Conservation (phyloP, 1,140 invertebrate species). For the Sitophilus oryzae region DNA sequence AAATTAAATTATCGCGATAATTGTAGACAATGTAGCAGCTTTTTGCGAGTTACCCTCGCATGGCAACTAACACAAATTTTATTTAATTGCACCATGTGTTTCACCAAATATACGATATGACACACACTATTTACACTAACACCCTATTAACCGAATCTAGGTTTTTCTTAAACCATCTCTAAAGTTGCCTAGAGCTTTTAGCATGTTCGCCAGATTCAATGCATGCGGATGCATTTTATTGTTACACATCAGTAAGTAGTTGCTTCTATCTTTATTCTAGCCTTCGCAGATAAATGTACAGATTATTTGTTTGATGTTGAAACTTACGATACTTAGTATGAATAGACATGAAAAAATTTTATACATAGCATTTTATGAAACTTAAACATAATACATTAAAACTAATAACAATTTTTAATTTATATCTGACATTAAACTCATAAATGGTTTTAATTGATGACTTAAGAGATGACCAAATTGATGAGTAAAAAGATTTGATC, state of each 20-base stretch:
- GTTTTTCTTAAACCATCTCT: conserved; percentile 46
- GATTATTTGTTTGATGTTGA: neutral
- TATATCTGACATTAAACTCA: too few relatives aligned
- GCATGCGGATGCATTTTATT: conserved; percentile 10
- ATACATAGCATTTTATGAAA: too few relatives aligned
- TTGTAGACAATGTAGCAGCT: conserved; percentile 23
- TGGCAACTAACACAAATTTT: conserved; percentile 37
- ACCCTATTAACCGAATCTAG: conserved; percentile 31
- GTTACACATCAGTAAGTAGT: neutral
- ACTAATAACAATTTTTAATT: too few relatives aligned
- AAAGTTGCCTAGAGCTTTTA: conserved; percentile 47
- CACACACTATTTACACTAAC: conserved; percentile 32
- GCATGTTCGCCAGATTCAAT: conserved; percentile 28
- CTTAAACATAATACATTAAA: too few relatives aligned
- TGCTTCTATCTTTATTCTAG: neutral
- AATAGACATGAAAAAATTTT: too few relatives aligned
- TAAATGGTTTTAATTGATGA: too few relatives aligned
- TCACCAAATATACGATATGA: conserved; percentile 18
- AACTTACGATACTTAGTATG: too few relatives aligned
- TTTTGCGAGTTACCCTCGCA: conserved; percentile 31
- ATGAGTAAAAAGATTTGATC: too few relatives aligned
- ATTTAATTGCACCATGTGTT: conserved; percentile 27
- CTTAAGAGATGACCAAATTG: too few relatives aligned
- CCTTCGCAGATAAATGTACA: neutral
- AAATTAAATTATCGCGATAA: conserved; percentile 16